Conservation (phyloP, 92 coral and sea anemone species). For the Actinostola sp. region DNA sequence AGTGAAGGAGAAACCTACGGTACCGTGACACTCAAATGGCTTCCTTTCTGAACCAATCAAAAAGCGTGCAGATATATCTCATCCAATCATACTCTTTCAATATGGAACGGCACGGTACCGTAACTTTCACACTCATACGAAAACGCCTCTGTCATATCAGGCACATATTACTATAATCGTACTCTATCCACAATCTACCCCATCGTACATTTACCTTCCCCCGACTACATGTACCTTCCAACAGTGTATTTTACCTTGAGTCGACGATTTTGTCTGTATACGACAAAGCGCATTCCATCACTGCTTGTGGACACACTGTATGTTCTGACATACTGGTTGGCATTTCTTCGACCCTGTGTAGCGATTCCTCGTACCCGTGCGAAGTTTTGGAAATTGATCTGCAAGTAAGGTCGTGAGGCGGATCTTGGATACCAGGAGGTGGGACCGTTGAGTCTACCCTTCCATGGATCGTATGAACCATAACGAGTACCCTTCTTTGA, state of each 20-base stretch:
- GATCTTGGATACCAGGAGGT: conserved; percentile 65
- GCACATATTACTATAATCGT: no score
- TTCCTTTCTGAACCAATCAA: no score
- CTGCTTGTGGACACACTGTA: conserved; percentile 23
- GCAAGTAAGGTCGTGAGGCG: conserved; percentile 46
- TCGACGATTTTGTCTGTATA: conserved; percentile 45
- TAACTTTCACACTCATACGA: no score
- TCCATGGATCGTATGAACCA: conserved; percentile 63
- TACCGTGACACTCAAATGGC: no score
- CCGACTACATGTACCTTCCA: no score
- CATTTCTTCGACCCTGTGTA: conserved; percentile 39
- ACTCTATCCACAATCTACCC: no score
- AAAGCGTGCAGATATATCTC: no score
- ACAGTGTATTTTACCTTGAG: conserved; percentile 49
- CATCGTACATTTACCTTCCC: no score
- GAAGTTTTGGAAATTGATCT: conserved; percentile 35
- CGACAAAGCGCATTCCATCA: conserved; percentile 50
- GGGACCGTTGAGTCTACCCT: conserved; percentile 53
- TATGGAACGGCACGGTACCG: no score
- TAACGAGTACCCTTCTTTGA: conserved; percentile 50
- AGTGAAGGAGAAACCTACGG: no score
- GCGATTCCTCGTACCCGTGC: conserved; percentile 35
- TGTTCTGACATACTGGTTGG: conserved; percentile 40
- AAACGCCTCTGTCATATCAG: no score
- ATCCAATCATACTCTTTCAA: no score